phyloP scores from a whole-genome alignment of 2,888 invertebrate genomes.

The Phalera bucephala region DNA sequence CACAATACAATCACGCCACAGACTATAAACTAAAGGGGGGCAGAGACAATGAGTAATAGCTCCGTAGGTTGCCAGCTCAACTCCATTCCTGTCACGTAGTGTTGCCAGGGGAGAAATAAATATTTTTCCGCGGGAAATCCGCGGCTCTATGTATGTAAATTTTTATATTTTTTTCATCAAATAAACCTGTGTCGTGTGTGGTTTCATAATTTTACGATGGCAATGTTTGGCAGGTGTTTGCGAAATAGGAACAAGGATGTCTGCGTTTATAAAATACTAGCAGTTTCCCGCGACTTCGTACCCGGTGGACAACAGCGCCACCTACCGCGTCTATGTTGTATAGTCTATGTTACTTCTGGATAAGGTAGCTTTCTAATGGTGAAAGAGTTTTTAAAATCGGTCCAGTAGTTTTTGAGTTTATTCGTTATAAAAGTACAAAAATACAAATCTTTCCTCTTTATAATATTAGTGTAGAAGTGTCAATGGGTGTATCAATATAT shows the following conservation, averaged over 20 bases:
- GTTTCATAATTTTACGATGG: constrained; percentile 66
- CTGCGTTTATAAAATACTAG: no score
- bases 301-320: no score
- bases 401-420: no score
- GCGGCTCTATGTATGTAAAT: constrained; percentile 72
- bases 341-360: no score
- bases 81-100: constrained; percentile 67
- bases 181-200: constrained; percentile 52
- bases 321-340: no score
- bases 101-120: constrained; percentile 75
- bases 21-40: constrained; percentile 38
- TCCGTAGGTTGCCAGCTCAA: constrained; percentile 43
- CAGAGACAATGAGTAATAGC: constrained; percentile 54
- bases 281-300: no score
- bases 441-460: no score
- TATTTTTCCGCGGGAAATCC: constrained; percentile 58
- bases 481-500: no score
- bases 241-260: constrained; percentile 3
- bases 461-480: no score
- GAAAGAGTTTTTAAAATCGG: no score
- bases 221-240: constrained; percentile 51
- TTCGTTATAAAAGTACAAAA: no score
- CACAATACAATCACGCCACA: constrained; percentile 33
- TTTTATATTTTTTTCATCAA: constrained; percentile 66
- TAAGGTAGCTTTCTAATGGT: no score